Evolutionary conservation across 2,888 invertebrate genomes (phyloP), one percentile per base, ranked within the genome.

Genomic region (Micoletzkya japonica): DNA sequence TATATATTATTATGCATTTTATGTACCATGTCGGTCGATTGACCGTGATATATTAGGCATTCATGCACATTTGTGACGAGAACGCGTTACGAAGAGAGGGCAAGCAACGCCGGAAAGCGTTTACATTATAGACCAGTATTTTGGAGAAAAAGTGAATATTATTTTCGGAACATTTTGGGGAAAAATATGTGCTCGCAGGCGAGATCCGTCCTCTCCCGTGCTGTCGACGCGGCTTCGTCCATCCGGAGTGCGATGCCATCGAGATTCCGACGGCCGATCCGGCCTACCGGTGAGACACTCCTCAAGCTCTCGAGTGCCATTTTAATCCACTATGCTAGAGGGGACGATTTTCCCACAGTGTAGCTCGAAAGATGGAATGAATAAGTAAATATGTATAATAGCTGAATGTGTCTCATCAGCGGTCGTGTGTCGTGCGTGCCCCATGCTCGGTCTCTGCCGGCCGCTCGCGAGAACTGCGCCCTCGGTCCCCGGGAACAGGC

Each of bases 401-500:
- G n/a, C n/a, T n/a, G n/a, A n/a, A n/a, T n/a, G n/a, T n/a, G n/a
- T 49, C 20, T 28, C 64, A 74, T 71, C 73, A 74, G 76, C 58
- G 76, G 75, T 44, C 71, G 77, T 70, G 71, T 81, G n/a, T 76
- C 73, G 52, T 82, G 81, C 69, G 73, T 81, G 39, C 78, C 80
- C 20, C 81, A 82, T 49, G 58, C 82, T 1, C 72, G 83, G 32
- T 82, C 81, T 1, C 73, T 81, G 26, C 77, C 84, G 10, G 80
- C 84, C 50, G 79, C 82, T 4, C 72, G 77, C 20, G 72, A 77
- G 49, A 73, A 79, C 39, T 84, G 84, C 72, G 72, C 68, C 26
- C 73, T 79, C 44, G 77, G 77, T 28, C 68, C 68, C 4, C 39
- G 68, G 30, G 57, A 68, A 20, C 52, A 66, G 63, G 91, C 94